phyloP scores from a whole-genome alignment of 2,888 invertebrate species.

The Caenorhabditis drosophilae region DNA sequence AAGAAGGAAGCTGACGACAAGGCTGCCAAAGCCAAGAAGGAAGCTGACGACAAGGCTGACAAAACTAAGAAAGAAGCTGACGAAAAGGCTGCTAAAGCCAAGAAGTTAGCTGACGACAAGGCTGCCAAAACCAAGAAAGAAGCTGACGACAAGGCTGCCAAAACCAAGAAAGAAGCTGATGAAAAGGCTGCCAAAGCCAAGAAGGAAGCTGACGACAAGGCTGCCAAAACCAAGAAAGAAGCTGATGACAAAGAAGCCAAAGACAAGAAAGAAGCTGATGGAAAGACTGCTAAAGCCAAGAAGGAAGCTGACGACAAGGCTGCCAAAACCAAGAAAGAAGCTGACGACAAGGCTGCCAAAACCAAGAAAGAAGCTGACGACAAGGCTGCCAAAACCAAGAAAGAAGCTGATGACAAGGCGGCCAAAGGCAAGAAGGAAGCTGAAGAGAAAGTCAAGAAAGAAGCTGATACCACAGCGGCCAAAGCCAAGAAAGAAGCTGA shows the following conservation, averaged over 20 bases:
- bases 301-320: constrained; percentile 13
- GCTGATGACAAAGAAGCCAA: constrained; percentile 7
- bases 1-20: constrained; percentile 26
- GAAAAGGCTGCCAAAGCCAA: constrained; percentile 8
- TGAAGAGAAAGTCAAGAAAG: constrained; percentile 10
- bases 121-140: constrained; percentile 20
- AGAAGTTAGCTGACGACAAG: constrained; percentile 15
- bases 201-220: constrained; percentile 22
- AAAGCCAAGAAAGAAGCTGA: constrained; percentile 5
- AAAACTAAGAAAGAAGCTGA: constrained; percentile 13
- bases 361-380: constrained; percentile 9
- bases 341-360: constrained; percentile 18
- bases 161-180: constrained; percentile 29
- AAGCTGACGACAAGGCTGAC: constrained; percentile 8
- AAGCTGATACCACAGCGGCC: constrained; percentile 3
- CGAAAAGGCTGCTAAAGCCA: constrained; percentile 11
- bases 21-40: constrained; percentile 13
- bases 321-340: constrained; percentile 19
- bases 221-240: constrained; percentile 12
- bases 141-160: constrained; percentile 16
- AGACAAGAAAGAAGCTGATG: constrained; percentile 8
- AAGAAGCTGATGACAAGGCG: constrained; percentile 12
- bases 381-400: constrained; percentile 8
- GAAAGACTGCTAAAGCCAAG: constrained; percentile 6
- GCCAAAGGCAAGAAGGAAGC: constrained; percentile 10